phyloP scores from a whole-genome alignment of 2,797 vertebrate species.

The Sternotherus odoratus region DNA sequence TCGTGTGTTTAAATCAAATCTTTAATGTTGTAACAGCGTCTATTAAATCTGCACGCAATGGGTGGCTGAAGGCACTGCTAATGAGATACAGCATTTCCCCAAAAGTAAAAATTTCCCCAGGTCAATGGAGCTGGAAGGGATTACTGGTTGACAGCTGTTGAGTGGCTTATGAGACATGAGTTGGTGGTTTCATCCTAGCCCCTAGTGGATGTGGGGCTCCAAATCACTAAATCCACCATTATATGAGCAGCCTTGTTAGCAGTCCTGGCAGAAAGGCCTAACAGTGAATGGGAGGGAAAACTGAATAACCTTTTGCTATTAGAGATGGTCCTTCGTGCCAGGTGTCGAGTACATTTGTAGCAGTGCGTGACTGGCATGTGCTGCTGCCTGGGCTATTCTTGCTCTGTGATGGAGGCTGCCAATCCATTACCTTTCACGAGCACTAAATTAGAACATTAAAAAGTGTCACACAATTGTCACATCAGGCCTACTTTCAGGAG shows the following conservation, averaged over 20 bases:
- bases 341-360: background rate
- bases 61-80: background rate
- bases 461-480: background rate
- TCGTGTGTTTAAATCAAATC: slow-evolving; percentile 44
- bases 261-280: background rate
- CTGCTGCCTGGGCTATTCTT: too few species aligned
- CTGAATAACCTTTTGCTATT: background rate
- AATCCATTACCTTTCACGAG: background rate
- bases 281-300: background rate
- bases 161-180: background rate
- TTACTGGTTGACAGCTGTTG: background rate
- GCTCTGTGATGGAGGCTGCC: too few species aligned
- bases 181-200: background rate
- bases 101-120: background rate
- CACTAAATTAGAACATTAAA: background rate
- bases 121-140: background rate
- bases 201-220: background rate
- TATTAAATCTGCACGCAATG: background rate
- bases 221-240: background rate
- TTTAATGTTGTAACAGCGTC: background rate
- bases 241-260: background rate
- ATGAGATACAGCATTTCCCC: background rate
- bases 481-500: background rate
- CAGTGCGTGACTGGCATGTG: background rate
- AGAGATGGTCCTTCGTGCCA: background rate